Evolutionary conservation across 1,140 invertebrate genomes (phyloP), one percentile per base, ranked within the genome.

Genomic region (Nephotettix cincticeps): DNA sequence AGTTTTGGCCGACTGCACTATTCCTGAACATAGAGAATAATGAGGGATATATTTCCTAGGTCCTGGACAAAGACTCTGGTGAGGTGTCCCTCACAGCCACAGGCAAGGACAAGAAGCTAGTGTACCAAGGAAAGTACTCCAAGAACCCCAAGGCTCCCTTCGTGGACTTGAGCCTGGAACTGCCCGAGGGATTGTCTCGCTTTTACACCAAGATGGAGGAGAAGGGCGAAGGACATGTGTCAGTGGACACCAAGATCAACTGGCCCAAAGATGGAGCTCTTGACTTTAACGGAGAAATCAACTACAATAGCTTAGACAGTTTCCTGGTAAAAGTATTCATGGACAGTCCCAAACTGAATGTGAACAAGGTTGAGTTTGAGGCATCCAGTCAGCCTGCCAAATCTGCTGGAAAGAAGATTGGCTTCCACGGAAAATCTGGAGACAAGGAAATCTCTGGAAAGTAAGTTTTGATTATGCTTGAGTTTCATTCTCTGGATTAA

Each of bases 371-470:
- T 72, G 81, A 85, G 17, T 79, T 89, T 0, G 86, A 90, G 51
- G 84, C 89, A 25, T 80, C 83, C 0, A 90, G 87, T 56, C 88
- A 90, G 68, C 83, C 84, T 9, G 81, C 81, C 0, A 86, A 86
- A 11, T 83, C 79, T 43, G 70, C 67, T 6, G 69, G 25, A n/a
- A 90, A 89, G 67, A 84, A 83, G 28, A 83, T 93, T 51, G 81
- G 87, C 64, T 83, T 91, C 67, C 80, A 82, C 0, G 84, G 87
- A 0, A 88, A 85, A 6, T 86, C 86, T 61, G 86, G 85, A 2
- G 85, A 85, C 47, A 87, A 89, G 74, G 87, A 89, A 65, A 76
- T 93, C 1, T 85, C 86, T 75, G 91, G 91, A 80, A 89, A 83
- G 87, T 88, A 79, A 75, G 75, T 61, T 13, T 4, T 51, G 4